Evolutionary conservation across 2,797 vertebrate species (phyloP), one percentile per base, ranked within the genome.

Genomic region (Onychomys leucogaster): DNA sequence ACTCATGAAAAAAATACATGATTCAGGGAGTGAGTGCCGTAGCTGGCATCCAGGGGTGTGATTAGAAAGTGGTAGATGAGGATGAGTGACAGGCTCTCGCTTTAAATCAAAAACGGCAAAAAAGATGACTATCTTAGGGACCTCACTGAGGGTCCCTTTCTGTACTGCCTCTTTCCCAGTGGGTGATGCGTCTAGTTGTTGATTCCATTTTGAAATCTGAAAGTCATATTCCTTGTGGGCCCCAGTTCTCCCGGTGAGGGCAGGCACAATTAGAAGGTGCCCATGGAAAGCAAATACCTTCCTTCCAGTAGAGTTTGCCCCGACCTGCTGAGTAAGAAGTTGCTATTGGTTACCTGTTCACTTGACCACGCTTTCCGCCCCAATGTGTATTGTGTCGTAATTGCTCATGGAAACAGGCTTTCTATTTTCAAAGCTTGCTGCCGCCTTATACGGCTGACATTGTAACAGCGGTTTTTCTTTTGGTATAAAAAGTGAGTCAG

Each of bases 391-490:
- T 85, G 75, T 86, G 27, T 81, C 49, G 4, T 85, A 90, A 96
- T 87, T 81, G 87, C 86, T 77, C 6, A 0, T 19, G 43, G 85
- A 95, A 96, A 90, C 32, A 37, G 76, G 76, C 65, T 86, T 94
- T 82, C 88, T 82, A 9, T 76, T 71, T 90, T 83, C 77, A 46
- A 83, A 92, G 69, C 69, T 94, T 59, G 76, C 46, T 80, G 83
- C 83, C 78, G 89, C 84, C 73, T 71, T 94, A 19, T 73, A 61
- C 55, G 59, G 82, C 90, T 59, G 80, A 73, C 84, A 43, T 78
- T 95, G 67, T 76, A 89, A 80, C 43, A 93, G 81, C 71, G 9
- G 63, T 29, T 92, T 97, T 97, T 92, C 95, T 96, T 94, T 95
- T 75, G 77, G 77, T 87, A 87, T 86, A 67, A 94, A 97, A 93